These are phyloP conservation scores for Rhagonycha fulva DNA, from an alignment of 2,888 invertebrate genomes.

Conservation along the genomic window DNA sequence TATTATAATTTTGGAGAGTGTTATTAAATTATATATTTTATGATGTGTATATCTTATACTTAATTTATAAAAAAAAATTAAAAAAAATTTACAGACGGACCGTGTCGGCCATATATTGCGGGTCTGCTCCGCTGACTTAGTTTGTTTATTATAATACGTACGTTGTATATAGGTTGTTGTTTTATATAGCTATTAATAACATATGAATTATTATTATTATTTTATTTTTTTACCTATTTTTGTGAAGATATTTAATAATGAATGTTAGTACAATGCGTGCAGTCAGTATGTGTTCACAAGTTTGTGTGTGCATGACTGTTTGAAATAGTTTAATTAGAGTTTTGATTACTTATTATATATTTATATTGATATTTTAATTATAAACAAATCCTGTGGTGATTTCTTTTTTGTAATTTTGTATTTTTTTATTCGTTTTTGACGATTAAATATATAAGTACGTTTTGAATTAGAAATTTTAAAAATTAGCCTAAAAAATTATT, in stretches of 20 bases:
- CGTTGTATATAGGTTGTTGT: constrained; percentile 57
- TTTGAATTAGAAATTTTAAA: constrained; percentile 56
- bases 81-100: constrained; percentile 31
- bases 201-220: constrained; percentile 56
- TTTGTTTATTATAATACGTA: constrained; percentile 51
- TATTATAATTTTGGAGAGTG: constrained; percentile 53
- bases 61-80: constrained; percentile 5
- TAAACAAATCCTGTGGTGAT: constrained; percentile 51
- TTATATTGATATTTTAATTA: constrained; percentile 56
- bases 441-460: constrained; percentile 56
- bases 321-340: constrained; percentile 55
- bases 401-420: constrained; percentile 44
- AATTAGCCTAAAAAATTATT: constrained; percentile 50
- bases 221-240: constrained; percentile 60
- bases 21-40: constrained; percentile 50
- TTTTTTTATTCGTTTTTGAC: constrained; percentile 54
- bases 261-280: constrained; percentile 56
- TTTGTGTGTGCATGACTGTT: constrained; percentile 56
- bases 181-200: constrained; percentile 57
- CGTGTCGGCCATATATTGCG: constrained; percentile 41
- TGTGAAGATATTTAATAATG: constrained; percentile 58
- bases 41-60: constrained; percentile 34
- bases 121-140: constrained; percentile 44
- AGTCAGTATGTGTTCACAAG: constrained; percentile 37
- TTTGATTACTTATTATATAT: constrained; percentile 54